Conservation (phyloP, 2,888 invertebrate genomes). For the Pecten maximus region DNA sequence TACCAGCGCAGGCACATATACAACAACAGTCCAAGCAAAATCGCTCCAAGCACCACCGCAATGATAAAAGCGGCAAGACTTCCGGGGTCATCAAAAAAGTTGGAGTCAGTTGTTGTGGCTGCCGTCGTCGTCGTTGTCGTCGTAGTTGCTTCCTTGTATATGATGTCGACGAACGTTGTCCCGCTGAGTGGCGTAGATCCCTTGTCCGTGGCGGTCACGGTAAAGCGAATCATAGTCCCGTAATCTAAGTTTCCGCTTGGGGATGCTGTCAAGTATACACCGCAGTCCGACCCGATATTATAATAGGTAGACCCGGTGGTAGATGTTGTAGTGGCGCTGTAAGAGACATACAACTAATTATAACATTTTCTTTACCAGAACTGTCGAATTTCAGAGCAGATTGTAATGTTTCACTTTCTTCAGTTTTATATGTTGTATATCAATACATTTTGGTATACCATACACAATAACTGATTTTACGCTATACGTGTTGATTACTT, state of each 20-base stretch:
- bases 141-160: constrained; percentile 54
- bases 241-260: constrained; percentile 44
- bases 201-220: constrained; percentile 58
- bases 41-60: constrained; percentile 44
- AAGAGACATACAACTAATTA: too few species aligned
- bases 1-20: constrained; percentile 50
- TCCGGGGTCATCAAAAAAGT: constrained; percentile 48
- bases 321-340: constrained; percentile 20
- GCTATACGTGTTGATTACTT: too few species aligned
- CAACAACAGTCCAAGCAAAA: constrained; percentile 42
- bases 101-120: constrained; percentile 40
- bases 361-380: too few species aligned
- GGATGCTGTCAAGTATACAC: not conserved
- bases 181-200: constrained; percentile 55
- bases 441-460: too few species aligned
- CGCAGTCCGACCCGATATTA: constrained; percentile 46
- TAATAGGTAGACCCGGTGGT: constrained; percentile 43
- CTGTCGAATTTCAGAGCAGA: too few species aligned
- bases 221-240: constrained; percentile 55
- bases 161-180: constrained; percentile 57
- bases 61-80: constrained; percentile 49
- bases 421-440: too few species aligned
- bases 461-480: too few species aligned
- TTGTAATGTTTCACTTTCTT: too few species aligned
- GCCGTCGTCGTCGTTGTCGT: constrained; percentile 52